Conservation (phyloP, 2,888 invertebrate genomes). For the Microplitis deprimator region DNA sequence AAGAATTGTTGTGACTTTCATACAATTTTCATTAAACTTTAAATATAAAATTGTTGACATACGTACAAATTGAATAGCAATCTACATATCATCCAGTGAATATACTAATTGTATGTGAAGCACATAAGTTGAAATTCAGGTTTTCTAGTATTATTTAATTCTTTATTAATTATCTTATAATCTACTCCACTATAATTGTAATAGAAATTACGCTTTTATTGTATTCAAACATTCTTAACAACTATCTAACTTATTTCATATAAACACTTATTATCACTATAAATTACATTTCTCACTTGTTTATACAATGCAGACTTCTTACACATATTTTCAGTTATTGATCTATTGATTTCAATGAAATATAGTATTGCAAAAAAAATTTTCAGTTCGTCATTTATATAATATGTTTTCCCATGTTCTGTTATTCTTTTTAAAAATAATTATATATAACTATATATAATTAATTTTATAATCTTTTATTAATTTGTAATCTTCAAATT, state of each 20-base stretch:
- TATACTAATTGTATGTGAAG: conserved; percentile 47
- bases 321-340: neutral
- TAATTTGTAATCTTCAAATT: conserved; percentile 34
- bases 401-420: neutral
- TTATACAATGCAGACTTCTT: neutral
- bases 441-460: conserved; percentile 32
- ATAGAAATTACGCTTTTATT: conserved; percentile 12
- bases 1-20: neutral
- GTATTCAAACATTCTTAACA: no score
- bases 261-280: conserved; percentile 10
- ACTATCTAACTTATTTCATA: neutral
- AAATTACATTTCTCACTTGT: conserved; percentile 5
- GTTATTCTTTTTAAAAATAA: conserved; percentile 31
- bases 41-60: conserved; percentile 32
- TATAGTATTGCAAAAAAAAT: neutral
- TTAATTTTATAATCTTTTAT: neutral
- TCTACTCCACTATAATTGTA: conserved; percentile 32
- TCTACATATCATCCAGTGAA: conserved; percentile 25
- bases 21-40: conserved; percentile 6
- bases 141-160: conserved; percentile 51
- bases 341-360: neutral
- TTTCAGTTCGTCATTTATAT: neutral
- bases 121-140: conserved; percentile 55
- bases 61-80: conserved; percentile 30
- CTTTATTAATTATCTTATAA: conserved; percentile 48